Evolutionary conservation across 2,888 invertebrate species (phyloP).

Genomic region (Petrolisthes manimaculis): DNA sequence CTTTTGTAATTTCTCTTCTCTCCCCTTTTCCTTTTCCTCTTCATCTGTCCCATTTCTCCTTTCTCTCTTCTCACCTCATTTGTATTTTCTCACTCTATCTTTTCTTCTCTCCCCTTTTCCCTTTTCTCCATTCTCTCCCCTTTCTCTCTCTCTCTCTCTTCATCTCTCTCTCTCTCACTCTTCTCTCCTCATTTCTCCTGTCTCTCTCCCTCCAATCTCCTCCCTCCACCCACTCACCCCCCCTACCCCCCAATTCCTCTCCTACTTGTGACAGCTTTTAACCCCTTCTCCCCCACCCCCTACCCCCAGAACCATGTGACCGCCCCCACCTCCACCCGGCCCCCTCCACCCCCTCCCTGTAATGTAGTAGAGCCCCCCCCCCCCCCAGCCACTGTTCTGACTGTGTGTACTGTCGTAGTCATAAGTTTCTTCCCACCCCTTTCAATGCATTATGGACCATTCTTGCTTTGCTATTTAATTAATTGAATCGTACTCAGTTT

Average conservation of each 20-base stretch:
- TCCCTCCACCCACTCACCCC: constrained; percentile 21
- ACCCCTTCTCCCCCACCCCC: neutral
- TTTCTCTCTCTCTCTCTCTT: neutral
- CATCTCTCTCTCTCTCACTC: neutral
- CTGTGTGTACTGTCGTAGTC: too few relatives aligned
- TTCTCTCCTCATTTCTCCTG: neutral
- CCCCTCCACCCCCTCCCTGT: neutral
- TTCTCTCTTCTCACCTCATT: too few relatives aligned
- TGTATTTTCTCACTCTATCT: constrained; percentile 6
- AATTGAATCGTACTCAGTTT: too few relatives aligned
- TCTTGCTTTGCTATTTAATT: too few relatives aligned
- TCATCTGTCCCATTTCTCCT: neutral
- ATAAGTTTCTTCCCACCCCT: too few relatives aligned
- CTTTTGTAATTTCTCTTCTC: neutral
- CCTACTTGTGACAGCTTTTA: neutral
- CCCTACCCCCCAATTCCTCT: neutral
- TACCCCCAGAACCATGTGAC: neutral
- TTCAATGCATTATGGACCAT: too few relatives aligned
- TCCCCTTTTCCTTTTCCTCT: neutral
- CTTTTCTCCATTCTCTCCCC: constrained; percentile 24
- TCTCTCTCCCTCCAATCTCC: neutral
- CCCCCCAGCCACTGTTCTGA: too few relatives aligned
- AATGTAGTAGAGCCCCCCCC: too few relatives aligned
- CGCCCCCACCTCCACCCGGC: neutral
- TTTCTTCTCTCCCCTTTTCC: constrained; percentile 29